Evolutionary conservation across 64 coral and sea anemone genomes (phyloP).

Genomic region (Dendronephthya gigantea): DNA sequence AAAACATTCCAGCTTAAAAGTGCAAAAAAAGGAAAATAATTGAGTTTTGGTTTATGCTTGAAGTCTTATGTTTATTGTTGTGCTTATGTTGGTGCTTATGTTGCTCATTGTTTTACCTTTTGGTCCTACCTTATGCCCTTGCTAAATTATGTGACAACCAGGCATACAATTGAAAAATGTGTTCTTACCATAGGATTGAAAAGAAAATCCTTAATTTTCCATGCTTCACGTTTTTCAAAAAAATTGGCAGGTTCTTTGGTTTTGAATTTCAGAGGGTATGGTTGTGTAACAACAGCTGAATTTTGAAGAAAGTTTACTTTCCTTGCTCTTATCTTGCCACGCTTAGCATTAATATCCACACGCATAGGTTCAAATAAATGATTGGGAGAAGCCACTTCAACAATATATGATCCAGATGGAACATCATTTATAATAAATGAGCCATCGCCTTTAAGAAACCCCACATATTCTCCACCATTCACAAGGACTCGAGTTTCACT

Average conservation of each 20-base stretch:
- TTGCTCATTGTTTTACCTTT: not conserved
- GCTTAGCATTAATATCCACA: constrained; percentile 87
- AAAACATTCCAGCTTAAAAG: no score
- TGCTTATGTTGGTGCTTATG: no score
- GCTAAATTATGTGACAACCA: not conserved
- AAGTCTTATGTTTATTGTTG: not conserved
- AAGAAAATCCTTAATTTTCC: constrained; percentile 84
- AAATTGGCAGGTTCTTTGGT: constrained; percentile 77
- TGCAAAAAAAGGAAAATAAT: no score
- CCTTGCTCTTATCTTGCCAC: constrained; percentile 85
- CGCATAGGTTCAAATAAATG: constrained; percentile 88
- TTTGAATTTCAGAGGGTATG: constrained; percentile 88
- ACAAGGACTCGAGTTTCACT: constrained; percentile 73
- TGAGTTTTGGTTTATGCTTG: no score
- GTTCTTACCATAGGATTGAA: constrained; percentile 95
- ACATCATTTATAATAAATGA: constrained; percentile 70
- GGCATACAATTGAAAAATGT: not conserved
- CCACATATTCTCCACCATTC: constrained; percentile 74
- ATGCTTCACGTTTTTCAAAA: constrained; percentile 93
- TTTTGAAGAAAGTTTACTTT: constrained; percentile 99
- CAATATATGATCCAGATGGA: constrained; percentile 82
- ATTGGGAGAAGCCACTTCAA: constrained; percentile 90
- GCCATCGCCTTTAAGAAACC: constrained; percentile 79
- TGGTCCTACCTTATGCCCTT: no score
- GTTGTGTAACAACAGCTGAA: constrained; percentile 71